Base-by-base conservation (phyloP, 2,113 vertebrate species). In the Oceanites oceanicus region DNA sequence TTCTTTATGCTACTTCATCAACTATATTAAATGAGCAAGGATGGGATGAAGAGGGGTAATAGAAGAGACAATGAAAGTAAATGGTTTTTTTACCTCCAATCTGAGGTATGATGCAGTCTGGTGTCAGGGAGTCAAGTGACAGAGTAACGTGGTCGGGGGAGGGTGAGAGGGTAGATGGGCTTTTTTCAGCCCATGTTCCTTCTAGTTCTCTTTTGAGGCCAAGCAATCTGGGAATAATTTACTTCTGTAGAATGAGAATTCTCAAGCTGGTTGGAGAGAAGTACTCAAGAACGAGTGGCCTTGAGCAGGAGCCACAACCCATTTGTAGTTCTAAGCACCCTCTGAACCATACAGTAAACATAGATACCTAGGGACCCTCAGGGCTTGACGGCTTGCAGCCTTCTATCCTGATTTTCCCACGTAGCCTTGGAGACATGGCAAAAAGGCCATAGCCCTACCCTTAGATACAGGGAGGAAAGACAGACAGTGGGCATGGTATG, bases 381-480 rank as follows among this genome's bases (percentile, higher is more conserved):
- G 42, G 22, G 25, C 15, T 52, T 38, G 23, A 61, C 50, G 25
- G 53, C 34, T 53, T 44, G 53, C 22, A 55, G 42, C 34, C 50
- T 78, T 61, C 59, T 40, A 3, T 58, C 56, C 53, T 50, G 42
- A 47, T 26, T 86, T 59, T 59, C 40, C 56, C n/a, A 15, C 13
- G 10, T 6, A 25, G 26, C 19, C 44, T 36, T 0, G 0, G 61
- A 58, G 19, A 32, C 5, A 7, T 8, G 32, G 38, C 42, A 50
- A 29, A 52, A 52, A 59, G 22, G 32, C 65, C 19, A 11, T 32
- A 32, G 30, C 40, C 32, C 13, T 23, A 6, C 15, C 11, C 3
- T 58, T 9, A 49, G 26, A 9, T 30, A 15, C 11, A 32, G 36
- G 23, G 44, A 75, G 13, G 22, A 59, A 25, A 30, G 32, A 7